Evolutionary conservation across 2,113 vertebrate genomes (phyloP).

Genomic region (Urocitellus parryii): DNA sequence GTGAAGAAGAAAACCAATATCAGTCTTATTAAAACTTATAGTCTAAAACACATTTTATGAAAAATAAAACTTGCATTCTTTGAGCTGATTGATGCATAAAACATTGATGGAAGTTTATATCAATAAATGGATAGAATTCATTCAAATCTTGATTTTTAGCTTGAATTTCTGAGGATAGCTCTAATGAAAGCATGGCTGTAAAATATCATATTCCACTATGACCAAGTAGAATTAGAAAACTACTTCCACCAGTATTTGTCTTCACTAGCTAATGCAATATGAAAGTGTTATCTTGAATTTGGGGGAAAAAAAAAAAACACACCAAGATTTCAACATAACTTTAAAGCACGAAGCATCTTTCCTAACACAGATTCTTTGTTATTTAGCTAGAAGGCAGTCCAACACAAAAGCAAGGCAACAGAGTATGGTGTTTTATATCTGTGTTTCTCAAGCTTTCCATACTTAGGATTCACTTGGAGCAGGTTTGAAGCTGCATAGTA

Average conservation of each 20-base stretch:
- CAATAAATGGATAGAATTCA: slow-evolving; percentile 70
- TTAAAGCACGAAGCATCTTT: background rate
- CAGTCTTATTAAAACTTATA: background rate
- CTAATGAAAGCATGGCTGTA: slow-evolving; percentile 71
- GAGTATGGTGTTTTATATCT: rapidly evolving
- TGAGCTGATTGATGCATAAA: slow-evolving; percentile 55
- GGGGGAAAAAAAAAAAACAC: background rate
- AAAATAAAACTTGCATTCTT: slow-evolving; percentile 37
- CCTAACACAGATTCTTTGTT: background rate
- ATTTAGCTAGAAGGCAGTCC: background rate
- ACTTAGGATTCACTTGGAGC: background rate
- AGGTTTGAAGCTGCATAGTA: background rate
- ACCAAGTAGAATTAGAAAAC: slow-evolving; percentile 2
- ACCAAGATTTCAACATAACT: background rate
- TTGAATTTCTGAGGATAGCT: slow-evolving; percentile 53
- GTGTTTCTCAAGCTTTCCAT: background rate
- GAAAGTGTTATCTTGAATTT: slow-evolving; percentile 11
- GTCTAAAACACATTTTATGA: background rate
- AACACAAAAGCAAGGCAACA: rapidly evolving
- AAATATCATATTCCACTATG: slow-evolving; percentile 30
- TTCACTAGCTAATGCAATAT: background rate
- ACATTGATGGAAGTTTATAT: slow-evolving; percentile 41
- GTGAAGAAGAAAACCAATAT: background rate
- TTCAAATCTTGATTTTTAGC: slow-evolving; percentile 62
- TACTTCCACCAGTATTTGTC: slow-evolving; percentile 37